Conservation (phyloP, 30 jellyfish, hydroid and myxozoan species). For the Turritopsis rubra region DNA sequence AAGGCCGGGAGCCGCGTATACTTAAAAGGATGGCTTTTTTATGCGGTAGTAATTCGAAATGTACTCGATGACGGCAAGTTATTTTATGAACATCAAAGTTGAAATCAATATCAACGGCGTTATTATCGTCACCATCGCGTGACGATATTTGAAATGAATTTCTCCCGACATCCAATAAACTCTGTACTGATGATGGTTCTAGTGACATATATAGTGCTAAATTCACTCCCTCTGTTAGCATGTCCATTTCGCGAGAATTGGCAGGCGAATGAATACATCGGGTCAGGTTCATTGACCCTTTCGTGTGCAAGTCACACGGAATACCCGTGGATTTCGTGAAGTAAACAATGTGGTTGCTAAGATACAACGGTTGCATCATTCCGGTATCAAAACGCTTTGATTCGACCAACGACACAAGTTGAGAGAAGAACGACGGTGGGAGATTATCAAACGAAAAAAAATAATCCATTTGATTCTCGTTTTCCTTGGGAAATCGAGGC, state of each 20-base stretch:
- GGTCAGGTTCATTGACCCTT: not conserved
- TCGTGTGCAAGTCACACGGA: constrained; percentile 43
- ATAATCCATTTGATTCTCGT: constrained; percentile 36
- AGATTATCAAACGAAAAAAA: constrained; percentile 27
- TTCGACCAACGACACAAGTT: constrained; percentile 24
- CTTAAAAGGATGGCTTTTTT: constrained; percentile 8
- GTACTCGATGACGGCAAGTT: constrained; percentile 32
- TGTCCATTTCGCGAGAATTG: not conserved
- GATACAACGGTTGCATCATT: constrained; percentile 26
- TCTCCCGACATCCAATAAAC: constrained; percentile 22
- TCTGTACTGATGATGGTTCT: constrained; percentile 25
- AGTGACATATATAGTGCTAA: constrained; percentile 29
- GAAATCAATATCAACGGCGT: constrained; percentile 7
- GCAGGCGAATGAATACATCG: not conserved
- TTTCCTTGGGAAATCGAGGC: constrained; percentile 31
- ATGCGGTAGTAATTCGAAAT: constrained; percentile 33
- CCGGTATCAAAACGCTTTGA: not conserved
- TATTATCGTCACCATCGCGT: constrained; percentile 10
- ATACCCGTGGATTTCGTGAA: constrained; percentile 27
- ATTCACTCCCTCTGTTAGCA: constrained; percentile 20
- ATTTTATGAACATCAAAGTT: not conserved
- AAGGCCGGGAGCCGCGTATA: constrained; percentile 42
- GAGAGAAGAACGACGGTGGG: constrained; percentile 40
- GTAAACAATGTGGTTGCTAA: constrained; percentile 40
- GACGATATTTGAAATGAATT: constrained; percentile 11